Evolutionary conservation across 64 coral and sea anemone species (phyloP).

Genomic region (Stichodactyla helianthus): DNA sequence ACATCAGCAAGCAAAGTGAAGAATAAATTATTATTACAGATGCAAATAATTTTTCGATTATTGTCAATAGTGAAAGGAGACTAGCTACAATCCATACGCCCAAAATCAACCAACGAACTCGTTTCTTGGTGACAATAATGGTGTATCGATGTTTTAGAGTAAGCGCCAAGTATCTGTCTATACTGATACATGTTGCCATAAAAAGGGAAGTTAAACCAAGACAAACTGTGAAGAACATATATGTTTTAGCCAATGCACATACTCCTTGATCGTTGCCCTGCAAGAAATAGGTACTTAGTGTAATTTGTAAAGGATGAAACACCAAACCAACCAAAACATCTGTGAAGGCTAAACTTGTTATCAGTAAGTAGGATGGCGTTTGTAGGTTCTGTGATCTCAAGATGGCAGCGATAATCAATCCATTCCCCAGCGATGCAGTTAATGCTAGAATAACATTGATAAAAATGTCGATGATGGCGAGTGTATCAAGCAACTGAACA

Average conservation of each 20-base stretch:
- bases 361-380: no score
- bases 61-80: background rate
- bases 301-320: background rate
- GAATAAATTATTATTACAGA: no score
- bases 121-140: slow-evolving; percentile 5
- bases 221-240: background rate
- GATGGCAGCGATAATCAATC: background rate
- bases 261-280: no score
- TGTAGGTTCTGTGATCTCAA: no score
- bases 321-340: no score
- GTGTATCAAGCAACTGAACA: background rate
- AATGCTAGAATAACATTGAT: background rate
- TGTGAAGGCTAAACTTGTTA: no score
- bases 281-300: no score
- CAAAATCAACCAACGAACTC: background rate
- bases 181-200: background rate
- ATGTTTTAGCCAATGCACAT: no score
- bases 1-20: background rate
- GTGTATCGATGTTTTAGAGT: slow-evolving; percentile 1
- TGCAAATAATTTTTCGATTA: background rate
- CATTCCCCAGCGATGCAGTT: slow-evolving; percentile 6
- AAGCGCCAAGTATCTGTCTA: slow-evolving; percentile 13
- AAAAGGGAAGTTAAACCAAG: background rate
- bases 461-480: background rate
- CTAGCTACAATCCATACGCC: background rate